Evolutionary conservation across 2,888 invertebrate species (phyloP), one percentile per base, ranked within the genome.

Genomic region (Toxonevra muliebris): DNA sequence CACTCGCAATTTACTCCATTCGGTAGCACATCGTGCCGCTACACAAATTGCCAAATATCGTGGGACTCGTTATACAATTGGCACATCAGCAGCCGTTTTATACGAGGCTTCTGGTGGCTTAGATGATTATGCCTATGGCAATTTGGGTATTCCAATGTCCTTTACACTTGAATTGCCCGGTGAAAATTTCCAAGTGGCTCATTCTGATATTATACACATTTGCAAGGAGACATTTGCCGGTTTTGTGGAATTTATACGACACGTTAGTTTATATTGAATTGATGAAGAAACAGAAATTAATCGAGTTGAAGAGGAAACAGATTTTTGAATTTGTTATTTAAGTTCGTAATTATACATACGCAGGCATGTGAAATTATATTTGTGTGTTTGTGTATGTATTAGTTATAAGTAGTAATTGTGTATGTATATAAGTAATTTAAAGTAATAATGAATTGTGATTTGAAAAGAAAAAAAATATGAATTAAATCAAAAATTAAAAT

Each of bases 161-260:
- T 92, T 89, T 76, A 91, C 91, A 8, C 82, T 89, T 60, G 91
- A 92, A 81, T 80, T 92, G 69, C 91, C 92, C 12, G 89, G 89
- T 66, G 87, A 89, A 13, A 83, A 86, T 62, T 84, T 84, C 76
- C 82, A 84, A 68, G 80, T 83, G 77, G 75, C 80, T 65, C 63
- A 77, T 20, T 75, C 74, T n/a, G 85, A 85, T 62, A 84, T 85
- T 63, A 74, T 83, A 41, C 79, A 84, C 69, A 80, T 84, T 71
- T 84, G 84, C 73, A 84, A 84, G 72, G 84, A 85, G 76, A 85
- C 84, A 42, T 84, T 83, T 72, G 83, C 82, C 73, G 84, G 85
- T 59, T 82, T 81, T 65, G 65, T 85, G n/a, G 84, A 85, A 74
- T 84, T 84, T 71, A 79, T 85, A 50, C 77, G 83, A 68, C 84